phyloP scores from a whole-genome alignment of 2,113 vertebrate genomes.

The Phrynosoma blainvillii region DNA sequence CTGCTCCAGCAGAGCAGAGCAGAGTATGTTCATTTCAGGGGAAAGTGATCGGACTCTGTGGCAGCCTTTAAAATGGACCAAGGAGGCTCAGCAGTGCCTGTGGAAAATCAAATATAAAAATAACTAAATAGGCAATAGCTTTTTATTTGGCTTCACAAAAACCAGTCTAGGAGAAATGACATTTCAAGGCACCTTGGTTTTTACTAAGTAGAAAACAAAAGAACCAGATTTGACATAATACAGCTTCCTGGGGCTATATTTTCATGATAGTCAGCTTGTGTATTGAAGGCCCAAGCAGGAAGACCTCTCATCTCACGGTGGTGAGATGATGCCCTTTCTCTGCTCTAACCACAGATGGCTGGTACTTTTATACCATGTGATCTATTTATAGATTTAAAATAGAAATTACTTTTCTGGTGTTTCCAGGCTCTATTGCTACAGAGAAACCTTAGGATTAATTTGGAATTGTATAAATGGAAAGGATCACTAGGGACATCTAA shows the following conservation, averaged over 20 bases:
- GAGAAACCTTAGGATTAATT: too few relatives aligned
- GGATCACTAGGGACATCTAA: too few relatives aligned
- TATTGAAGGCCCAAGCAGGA: background rate
- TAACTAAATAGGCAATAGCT: background rate
- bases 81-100: background rate
- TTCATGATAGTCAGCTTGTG: background rate
- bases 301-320: too few relatives aligned
- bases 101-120: constrained; percentile 14
- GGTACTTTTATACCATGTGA: background rate
- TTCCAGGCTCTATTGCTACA: too few relatives aligned
- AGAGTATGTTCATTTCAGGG: constrained; percentile 20
- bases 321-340: too few relatives aligned
- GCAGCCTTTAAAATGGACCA: background rate
- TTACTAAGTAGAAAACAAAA: background rate
- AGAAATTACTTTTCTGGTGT: background rate
- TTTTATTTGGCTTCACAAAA: background rate
- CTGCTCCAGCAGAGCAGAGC: constrained; percentile 14
- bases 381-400: background rate
- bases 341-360: too few relatives aligned
- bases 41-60: background rate
- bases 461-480: too few relatives aligned
- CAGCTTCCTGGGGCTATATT: background rate
- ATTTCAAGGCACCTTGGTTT: background rate
- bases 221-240: background rate
- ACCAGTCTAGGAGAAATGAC: background rate